These are phyloP conservation scores for Amphilophus citrinellus DNA, from an alignment of 2,113 vertebrate species.

Conservation along the genomic window DNA sequence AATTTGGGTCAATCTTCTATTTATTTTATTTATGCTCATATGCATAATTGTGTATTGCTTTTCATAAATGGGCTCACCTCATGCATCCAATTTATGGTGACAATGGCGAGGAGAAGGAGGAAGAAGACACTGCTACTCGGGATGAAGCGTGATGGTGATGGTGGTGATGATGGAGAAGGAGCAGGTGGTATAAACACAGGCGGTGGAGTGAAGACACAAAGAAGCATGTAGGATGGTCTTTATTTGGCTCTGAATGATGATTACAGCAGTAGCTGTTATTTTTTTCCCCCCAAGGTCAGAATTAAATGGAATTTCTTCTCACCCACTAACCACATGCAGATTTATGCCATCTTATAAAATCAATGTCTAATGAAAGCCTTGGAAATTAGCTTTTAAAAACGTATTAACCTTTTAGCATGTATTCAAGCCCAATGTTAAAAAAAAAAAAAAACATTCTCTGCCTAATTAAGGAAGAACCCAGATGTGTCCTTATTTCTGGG, in stretches of 20 bases:
- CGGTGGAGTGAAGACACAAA: constrained; percentile 55
- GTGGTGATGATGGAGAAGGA: constrained; percentile 29
- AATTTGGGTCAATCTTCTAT: neutral
- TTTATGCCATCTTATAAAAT: constrained; percentile 34
- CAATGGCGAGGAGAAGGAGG: constrained; percentile 41
- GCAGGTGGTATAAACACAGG: constrained; percentile 37
- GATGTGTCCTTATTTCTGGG: neutral
- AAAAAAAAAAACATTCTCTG: neutral
- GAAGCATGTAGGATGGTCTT: constrained; percentile 32
- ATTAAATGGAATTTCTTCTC: constrained; percentile 15
- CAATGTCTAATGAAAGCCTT: constrained; percentile 22
- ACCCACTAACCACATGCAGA: constrained; percentile 26
- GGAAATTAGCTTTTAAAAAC: constrained; percentile 20
- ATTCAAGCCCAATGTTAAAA: constrained; percentile 11
- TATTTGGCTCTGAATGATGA: constrained; percentile 20
- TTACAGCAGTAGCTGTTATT: neutral
- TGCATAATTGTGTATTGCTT: neutral
- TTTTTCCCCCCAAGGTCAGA: constrained; percentile 26
- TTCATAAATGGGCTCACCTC: constrained; percentile 62
- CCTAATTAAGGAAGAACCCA: constrained; percentile 27
- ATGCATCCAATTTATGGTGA: constrained; percentile 40
- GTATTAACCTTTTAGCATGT: constrained; percentile 23
- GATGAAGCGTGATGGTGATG: constrained; percentile 49
- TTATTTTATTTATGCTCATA: neutral
- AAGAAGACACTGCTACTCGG: constrained; percentile 26